phyloP scores from a whole-genome alignment of 2,797 vertebrate species.

The Crocodylus rhombifer region DNA sequence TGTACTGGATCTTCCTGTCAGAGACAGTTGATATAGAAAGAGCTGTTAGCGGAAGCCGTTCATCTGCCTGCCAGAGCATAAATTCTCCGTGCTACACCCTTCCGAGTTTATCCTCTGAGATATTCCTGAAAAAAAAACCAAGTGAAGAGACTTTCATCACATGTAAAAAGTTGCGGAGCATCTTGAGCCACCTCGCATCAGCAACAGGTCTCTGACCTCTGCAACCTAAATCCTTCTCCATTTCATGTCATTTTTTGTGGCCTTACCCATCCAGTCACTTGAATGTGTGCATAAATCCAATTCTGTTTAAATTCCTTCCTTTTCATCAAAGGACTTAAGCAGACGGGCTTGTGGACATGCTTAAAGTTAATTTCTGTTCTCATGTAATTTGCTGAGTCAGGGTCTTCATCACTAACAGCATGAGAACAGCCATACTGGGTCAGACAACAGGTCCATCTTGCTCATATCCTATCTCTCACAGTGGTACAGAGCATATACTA shows the following conservation, averaged over 20 bases:
- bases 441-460: too few relatives aligned
- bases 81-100: background rate
- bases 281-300: too few relatives aligned
- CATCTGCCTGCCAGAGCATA: background rate
- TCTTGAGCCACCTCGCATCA: background rate
- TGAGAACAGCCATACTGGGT: too few relatives aligned
- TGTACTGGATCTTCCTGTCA: background rate
- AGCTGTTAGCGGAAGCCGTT: slow-evolving; percentile 7
- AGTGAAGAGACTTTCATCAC: background rate
- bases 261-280: background rate
- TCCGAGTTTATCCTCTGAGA: background rate
- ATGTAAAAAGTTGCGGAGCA: background rate
- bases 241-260: background rate
- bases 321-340: background rate
- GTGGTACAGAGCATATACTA: too few relatives aligned
- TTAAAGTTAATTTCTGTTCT: background rate
- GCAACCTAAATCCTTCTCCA: background rate
- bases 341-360: rapidly evolving
- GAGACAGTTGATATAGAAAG: background rate
- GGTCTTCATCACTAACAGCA: too few relatives aligned
- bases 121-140: background rate
- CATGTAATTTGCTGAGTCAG: background rate
- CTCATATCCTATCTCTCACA: too few relatives aligned
- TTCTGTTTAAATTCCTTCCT: background rate
- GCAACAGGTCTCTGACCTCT: background rate